Base-by-base conservation (phyloP, 2,113 vertebrate genomes). In the Ondatra zibethicus region DNA sequence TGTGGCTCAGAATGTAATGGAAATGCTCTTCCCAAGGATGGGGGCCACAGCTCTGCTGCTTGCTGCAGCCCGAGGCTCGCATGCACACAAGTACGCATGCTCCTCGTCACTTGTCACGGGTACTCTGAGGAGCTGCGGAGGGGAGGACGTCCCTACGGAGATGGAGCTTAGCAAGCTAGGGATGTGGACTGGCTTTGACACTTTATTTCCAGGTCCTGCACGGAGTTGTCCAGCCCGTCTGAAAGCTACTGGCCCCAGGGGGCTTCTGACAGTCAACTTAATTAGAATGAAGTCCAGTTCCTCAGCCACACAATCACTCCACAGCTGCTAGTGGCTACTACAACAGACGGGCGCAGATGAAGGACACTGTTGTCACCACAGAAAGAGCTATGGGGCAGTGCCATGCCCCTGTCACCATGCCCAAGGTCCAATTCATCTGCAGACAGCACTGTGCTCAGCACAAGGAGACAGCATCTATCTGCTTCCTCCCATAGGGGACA, bases 1-100 rank as follows among this genome's bases (percentile, higher is more conserved):
- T 5, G 91, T 96, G 97, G 94, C 95, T 95, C 68, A 50, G 90
- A 97, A 86, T 5, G 96, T 80, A 58, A 94, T 88, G 80, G 88
- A 94, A 95, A 89, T 52, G 45, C 17, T 17, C 91, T 80, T 94
- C 75, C 10, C 11, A 1, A n/a, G 21, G 61, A 72, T 3, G 33
- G 55, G 50, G 75, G 93, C 73, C n/a, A 88, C 42, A 1, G 68
- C 92, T 89, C 72, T 4, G 66, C 80, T 19, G 61, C 66, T 36
- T 42, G 90, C 92, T 27, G 81, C 95, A 95, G 97, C 97, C 82
- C 0, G 7, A 76, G 73, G 90, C 95, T 70, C 39, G 1, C 36
- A 23, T 73, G 58, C 65, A 8, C 39, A 5, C 29, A 7, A 96
- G 80, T 94, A 97, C 97, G 96, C 97, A 93, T 97, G 96, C 96